These are phyloP conservation scores for Gambusia affinis DNA, from an alignment of 2,113 vertebrate species.

Conservation along the genomic window DNA sequence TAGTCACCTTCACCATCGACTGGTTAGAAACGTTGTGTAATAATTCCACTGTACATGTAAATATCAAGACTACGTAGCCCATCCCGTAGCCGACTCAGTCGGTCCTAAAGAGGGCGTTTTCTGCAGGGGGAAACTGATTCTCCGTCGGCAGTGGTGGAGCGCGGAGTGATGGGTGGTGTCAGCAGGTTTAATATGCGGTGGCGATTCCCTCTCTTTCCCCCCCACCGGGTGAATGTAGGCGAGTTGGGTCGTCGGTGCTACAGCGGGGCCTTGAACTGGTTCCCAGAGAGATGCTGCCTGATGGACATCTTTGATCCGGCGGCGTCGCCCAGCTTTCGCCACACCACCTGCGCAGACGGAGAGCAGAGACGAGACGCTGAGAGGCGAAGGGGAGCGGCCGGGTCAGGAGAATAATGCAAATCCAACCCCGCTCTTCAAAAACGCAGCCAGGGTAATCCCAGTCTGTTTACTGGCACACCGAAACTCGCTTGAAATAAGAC, in stretches of 20 bases:
- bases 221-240: constrained; percentile 41
- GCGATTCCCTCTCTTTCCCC: constrained; percentile 6
- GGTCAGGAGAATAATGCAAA: too few species aligned
- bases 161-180: constrained; percentile 51
- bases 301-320: constrained; percentile 95
- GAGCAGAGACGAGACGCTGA: constrained; percentile 63
- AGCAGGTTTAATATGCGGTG: constrained; percentile 35
- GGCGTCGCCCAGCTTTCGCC: constrained; percentile 96
- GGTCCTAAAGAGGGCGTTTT: constrained; percentile 24
- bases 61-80: constrained; percentile 33
- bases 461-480: too few species aligned
- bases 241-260: constrained; percentile 68
- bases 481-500: too few species aligned
- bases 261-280: constrained; percentile 98
- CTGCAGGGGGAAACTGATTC: constrained; percentile 17
- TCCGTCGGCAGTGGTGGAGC: constrained; percentile 49
- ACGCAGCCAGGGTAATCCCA: too few species aligned
- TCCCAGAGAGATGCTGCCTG: constrained; percentile 96
- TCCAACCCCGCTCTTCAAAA: too few species aligned
- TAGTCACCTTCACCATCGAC: constrained; percentile 48
- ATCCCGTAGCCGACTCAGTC: constrained; percentile 18
- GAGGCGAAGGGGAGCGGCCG: constrained; percentile 24
- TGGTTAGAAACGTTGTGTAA: constrained; percentile 19
- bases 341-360: constrained; percentile 89
- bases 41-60: constrained; percentile 11